Conservation (phyloP, 92 coral and sea anemone species). For the Porites evermanni region DNA sequence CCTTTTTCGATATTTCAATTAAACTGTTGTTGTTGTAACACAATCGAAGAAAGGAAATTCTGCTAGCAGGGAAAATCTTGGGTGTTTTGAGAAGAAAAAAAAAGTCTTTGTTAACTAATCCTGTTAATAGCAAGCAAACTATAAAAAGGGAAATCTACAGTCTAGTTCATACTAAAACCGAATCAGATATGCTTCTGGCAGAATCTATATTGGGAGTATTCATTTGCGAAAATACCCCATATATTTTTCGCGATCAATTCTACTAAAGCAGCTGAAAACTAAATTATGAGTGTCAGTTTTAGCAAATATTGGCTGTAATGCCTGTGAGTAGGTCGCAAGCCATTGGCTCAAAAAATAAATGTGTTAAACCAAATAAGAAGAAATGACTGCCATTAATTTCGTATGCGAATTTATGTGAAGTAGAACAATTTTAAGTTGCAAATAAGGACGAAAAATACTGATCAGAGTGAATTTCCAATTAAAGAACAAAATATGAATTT, state of each 20-base stretch:
- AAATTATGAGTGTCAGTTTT: neutral
- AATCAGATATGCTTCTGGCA: too few relatives aligned
- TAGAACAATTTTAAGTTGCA: neutral
- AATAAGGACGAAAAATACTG: neutral
- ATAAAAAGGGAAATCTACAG: neutral
- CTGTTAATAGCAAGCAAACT: neutral
- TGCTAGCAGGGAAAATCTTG: neutral
- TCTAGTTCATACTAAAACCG: neutral
- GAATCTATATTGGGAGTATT: too few relatives aligned
- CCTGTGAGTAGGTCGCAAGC: neutral
- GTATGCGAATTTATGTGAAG: neutral
- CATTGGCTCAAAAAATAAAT: neutral
- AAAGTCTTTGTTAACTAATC: neutral
- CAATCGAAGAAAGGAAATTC: neutral
- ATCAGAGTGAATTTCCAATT: neutral
- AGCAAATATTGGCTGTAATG: conserved; percentile 28
- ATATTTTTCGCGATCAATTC: neutral
- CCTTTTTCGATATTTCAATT: too few relatives aligned
- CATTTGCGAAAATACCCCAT: neutral
- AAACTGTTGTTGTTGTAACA: too few relatives aligned
- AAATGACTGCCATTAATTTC: neutral
- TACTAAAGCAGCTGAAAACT: neutral
- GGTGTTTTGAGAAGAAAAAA: neutral
- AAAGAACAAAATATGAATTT: conserved; percentile 1
- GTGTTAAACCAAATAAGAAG: conserved; percentile 12